Percentiles rank a stretch among this genome's conserved stretches.
phyloP scores from a whole-genome alignment of 2,888 invertebrate species.

The Hartigia nigra region DNA sequence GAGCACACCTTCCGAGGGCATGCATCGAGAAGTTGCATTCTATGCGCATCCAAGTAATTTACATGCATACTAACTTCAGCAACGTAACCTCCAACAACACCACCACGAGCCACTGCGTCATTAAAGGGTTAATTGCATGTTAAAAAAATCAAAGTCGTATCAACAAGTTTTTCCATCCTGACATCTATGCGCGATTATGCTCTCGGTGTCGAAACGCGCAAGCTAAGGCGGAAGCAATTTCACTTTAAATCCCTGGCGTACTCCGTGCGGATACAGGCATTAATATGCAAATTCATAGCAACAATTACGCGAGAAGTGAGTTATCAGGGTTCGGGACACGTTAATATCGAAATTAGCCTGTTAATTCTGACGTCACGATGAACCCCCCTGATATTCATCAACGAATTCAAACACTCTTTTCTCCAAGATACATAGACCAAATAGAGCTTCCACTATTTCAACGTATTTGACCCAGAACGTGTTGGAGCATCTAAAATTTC shows the following conservation, averaged over 20 bases:
- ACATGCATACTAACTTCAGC: constrained; percentile 25
- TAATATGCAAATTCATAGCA: not conserved
- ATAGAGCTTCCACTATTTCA: not conserved
- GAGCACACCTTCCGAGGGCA: not conserved
- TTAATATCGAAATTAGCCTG: not conserved
- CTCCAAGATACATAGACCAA: not conserved
- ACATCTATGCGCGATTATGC: not conserved
- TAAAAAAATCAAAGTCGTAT: not conserved
- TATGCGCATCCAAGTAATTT: constrained; percentile 18
- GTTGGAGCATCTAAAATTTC: not conserved
- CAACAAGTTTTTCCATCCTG: not conserved
- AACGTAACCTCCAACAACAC: not conserved
- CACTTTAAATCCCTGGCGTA: not conserved
- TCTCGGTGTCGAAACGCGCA: not conserved
- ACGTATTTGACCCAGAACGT: not conserved
- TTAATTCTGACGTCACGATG: not conserved
- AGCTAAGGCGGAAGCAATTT: not conserved
- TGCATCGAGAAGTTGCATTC: constrained; percentile 15
- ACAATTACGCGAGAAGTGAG: not conserved
- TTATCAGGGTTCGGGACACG: not conserved
- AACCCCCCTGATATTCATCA: not conserved
- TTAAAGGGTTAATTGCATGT: not conserved
- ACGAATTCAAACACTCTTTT: not conserved
- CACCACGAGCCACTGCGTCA: not conserved
- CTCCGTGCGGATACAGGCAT: not conserved